phyloP scores from a whole-genome alignment of 2,888 invertebrate genomes.

The Lamproptera curius region DNA sequence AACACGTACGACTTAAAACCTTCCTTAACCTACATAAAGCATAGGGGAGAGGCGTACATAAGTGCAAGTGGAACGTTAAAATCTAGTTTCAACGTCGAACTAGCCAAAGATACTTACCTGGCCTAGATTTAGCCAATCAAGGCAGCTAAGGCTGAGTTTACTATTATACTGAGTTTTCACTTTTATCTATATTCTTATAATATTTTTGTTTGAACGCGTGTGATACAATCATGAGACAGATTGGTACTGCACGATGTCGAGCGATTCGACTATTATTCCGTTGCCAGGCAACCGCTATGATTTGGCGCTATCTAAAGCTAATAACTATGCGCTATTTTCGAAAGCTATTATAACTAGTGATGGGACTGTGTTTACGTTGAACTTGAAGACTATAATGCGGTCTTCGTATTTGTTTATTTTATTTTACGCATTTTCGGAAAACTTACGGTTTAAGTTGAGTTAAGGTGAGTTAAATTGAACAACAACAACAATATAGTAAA shows the following conservation, averaged over 20 bases:
- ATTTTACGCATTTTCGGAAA: too few species aligned
- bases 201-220: constrained; percentile 41
- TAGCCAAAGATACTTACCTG: constrained; percentile 44
- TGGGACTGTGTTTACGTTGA: too few species aligned
- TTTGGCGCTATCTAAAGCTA: constrained; percentile 20
- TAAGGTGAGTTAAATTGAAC: too few species aligned
- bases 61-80: neutral
- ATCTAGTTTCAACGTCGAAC: constrained; percentile 12
- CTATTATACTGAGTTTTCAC: too few species aligned
- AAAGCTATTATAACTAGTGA: constrained; percentile 6
- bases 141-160: constrained; percentile 49
- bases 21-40: constrained; percentile 7
- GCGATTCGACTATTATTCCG: constrained; percentile 51
- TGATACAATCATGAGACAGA: constrained; percentile 29
- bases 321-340: constrained; percentile 8
- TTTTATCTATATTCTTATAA: too few species aligned
- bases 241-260: constrained; percentile 35
- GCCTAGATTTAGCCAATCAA: constrained; percentile 48
- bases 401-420: too few species aligned
- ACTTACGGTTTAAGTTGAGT: too few species aligned
- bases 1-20: neutral
- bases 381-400: too few species aligned
- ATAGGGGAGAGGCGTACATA: neutral
- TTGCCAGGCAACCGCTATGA: constrained; percentile 46
- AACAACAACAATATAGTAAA: too few species aligned